Evolutionary conservation across 2,888 invertebrate genomes (phyloP).

Genomic region (Brenthis daphne): DNA sequence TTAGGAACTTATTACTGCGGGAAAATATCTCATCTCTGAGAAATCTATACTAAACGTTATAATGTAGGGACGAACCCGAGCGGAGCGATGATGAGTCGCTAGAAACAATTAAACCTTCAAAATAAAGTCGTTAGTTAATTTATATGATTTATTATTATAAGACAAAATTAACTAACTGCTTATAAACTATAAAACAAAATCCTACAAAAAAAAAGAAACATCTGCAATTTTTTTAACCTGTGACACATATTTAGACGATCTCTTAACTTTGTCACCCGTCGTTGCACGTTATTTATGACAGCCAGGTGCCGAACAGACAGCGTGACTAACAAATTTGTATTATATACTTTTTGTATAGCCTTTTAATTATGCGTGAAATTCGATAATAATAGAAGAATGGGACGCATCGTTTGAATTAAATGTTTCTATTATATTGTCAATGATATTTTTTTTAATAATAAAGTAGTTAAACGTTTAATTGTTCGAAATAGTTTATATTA

Average conservation of each 20-base stretch:
- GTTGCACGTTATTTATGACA: conserved; percentile 15
- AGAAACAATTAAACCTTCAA: no score
- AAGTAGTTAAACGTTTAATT: background rate
- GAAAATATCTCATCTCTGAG: no score
- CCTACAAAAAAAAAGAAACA: conserved; percentile 1
- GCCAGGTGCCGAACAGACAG: conserved; percentile 20
- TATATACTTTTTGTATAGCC: conserved; percentile 18
- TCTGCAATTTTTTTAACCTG: conserved; percentile 1
- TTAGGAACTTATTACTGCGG: no score
- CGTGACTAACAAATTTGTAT: conserved; percentile 23
- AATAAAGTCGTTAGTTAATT: no score
- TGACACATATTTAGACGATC: background rate
- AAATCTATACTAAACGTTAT: no score
- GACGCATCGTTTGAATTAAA: conserved; percentile 1
- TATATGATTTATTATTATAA: no score
- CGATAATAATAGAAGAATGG: conserved; percentile 12
- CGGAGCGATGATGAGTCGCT: no score
- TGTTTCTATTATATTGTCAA: background rate
- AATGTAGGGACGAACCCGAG: no score
- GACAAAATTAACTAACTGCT: no score
- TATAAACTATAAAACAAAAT: background rate
- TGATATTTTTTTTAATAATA: background rate
- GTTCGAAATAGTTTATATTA: no score
- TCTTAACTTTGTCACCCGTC: conserved; percentile 14
- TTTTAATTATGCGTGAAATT: conserved; percentile 32